Evolutionary conservation across 2,888 invertebrate genomes (phyloP).

Genomic region (Junonia oenone): DNA sequence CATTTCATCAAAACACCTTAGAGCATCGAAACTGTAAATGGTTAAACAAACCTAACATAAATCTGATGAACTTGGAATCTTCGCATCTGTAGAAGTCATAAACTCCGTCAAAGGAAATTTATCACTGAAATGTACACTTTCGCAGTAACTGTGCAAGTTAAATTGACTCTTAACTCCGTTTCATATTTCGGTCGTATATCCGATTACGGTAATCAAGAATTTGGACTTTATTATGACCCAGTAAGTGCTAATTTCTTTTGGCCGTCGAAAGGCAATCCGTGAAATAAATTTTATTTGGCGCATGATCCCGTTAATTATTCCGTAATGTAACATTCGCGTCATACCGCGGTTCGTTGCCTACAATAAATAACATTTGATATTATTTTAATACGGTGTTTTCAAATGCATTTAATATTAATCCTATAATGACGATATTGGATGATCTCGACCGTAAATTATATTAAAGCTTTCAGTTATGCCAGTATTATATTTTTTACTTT

Average conservation of each 20-base stretch:
- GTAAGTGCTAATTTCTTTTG: background rate
- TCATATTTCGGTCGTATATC: constrained; percentile 1
- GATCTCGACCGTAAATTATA: background rate
- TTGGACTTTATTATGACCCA: background rate
- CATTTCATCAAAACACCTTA: background rate
- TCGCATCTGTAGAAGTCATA: constrained; percentile 18
- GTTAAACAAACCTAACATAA: constrained; percentile 5
- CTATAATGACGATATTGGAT: background rate
- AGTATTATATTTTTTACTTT: no score
- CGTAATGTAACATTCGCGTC: background rate
- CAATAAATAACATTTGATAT: background rate
- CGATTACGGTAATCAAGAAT: background rate
- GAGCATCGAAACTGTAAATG: background rate
- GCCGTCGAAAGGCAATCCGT: no score
- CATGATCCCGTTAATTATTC: background rate
- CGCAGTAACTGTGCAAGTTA: constrained; percentile 50
- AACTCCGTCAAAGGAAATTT: constrained; percentile 39
- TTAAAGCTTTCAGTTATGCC: no score
- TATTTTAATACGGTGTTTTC: background rate
- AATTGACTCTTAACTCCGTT: constrained; percentile 43
- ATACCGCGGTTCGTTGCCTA: background rate
- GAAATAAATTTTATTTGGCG: background rate
- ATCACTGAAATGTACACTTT: constrained; percentile 35
- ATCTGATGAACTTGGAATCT: constrained; percentile 12
- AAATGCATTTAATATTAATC: background rate